A percentile compares a stretch with the other conserved stretches of the same genome.
Conservation (phyloP, 2,797 vertebrate genomes). For the Danio jaintianensis region DNA sequence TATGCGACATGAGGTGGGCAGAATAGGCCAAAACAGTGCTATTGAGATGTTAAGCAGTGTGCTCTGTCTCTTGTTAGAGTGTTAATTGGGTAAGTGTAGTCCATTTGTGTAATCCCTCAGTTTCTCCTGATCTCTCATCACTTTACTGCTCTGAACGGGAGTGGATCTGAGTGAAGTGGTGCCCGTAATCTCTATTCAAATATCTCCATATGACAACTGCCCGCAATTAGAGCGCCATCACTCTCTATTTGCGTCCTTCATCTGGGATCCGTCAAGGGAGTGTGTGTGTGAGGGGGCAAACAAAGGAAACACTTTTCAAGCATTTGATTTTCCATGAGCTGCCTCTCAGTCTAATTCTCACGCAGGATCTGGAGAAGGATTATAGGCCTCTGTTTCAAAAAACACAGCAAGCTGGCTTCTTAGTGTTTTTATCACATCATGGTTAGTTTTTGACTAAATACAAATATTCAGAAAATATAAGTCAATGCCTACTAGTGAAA, state of each 20-base stretch:
- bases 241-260: conserved; percentile 75
- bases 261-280: conserved; percentile 73
- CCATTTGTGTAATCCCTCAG: conserved; percentile 81
- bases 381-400: conserved; percentile 63
- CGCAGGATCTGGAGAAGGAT: conserved; percentile 87
- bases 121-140: conserved; percentile 66
- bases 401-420: background rate
- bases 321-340: conserved; percentile 67
- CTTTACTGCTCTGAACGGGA: conserved; percentile 70
- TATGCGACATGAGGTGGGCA: conserved; percentile 64
- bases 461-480: background rate
- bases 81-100: conserved; percentile 82
- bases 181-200: conserved; percentile 82
- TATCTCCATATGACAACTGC: conserved; percentile 87
- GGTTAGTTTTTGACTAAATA: background rate
- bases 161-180: conserved; percentile 84
- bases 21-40: conserved; percentile 56
- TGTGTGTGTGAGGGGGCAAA: conserved; percentile 81
- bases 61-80: conserved; percentile 71
- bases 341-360: conserved; percentile 85
- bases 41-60: conserved; percentile 81
- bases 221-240: conserved; percentile 84
- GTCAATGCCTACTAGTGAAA: too few relatives aligned
- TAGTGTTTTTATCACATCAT: background rate
- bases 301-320: conserved; percentile 86